Evolutionary conservation across 92 coral and sea anemone species (phyloP).

Genomic region (Chrysogorgia sp.): DNA sequence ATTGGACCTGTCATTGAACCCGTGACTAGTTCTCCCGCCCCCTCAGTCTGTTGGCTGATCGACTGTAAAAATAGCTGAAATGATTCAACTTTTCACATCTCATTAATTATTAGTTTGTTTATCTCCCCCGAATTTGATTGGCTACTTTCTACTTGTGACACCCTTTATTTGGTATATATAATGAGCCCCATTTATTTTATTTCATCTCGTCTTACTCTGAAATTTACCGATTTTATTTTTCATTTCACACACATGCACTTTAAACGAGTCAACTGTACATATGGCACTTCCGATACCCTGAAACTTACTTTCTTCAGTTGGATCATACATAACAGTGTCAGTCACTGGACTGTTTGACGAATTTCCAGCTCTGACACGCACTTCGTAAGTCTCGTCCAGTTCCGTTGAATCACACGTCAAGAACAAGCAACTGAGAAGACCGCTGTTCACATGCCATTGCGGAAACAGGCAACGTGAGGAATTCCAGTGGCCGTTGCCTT

Average conservation of each 20-base stretch:
- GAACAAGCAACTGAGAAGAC: conserved; percentile 18
- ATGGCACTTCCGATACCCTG: no score
- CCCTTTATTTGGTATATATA: no score
- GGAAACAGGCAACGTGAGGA: conserved; percentile 20
- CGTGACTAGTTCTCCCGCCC: no score
- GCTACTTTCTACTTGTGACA: no score
- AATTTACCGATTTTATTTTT: neutral
- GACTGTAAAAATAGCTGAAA: no score
- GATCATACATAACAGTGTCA: neutral
- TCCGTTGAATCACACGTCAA: conserved; percentile 23
- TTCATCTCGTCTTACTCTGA: no score
- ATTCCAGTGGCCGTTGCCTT: neutral
- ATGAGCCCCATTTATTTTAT: no score
- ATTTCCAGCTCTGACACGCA: conserved; percentile 14
- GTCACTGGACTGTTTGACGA: conserved; percentile 5
- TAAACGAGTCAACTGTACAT: neutral
- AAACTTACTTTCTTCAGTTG: conserved; percentile 11
- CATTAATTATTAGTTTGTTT: no score
- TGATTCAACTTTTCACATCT: no score
- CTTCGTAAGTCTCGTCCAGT: neutral
- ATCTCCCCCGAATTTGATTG: no score
- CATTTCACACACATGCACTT: neutral
- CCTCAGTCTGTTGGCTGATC: no score
- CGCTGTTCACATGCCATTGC: conserved; percentile 25
- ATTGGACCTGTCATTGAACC: no score